Evolutionary conservation across 2,113 vertebrate genomes (phyloP).

Genomic region (Xiphophorus couchianus): DNA sequence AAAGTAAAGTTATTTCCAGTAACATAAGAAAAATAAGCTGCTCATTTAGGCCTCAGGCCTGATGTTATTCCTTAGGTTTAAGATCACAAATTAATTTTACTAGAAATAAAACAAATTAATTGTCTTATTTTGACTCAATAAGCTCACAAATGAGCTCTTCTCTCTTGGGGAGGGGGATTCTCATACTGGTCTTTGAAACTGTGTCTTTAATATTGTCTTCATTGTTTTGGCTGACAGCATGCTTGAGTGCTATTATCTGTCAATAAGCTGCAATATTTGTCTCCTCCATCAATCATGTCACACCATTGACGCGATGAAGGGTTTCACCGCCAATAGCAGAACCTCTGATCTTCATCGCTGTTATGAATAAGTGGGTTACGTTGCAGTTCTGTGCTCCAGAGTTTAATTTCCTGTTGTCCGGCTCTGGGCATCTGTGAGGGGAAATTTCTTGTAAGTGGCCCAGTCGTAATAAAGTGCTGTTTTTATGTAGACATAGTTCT

Average conservation of each 20-base stretch:
- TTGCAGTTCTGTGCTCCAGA: constrained; percentile 25
- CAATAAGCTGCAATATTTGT: constrained; percentile 16
- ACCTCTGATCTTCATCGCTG: constrained; percentile 59
- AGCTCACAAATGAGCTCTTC: too few species aligned
- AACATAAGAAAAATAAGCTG: not conserved
- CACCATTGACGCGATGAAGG: constrained; percentile 42
- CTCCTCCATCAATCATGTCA: constrained; percentile 52
- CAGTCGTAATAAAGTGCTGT: constrained; percentile 11
- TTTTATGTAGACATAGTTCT: constrained; percentile 14
- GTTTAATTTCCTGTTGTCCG: constrained; percentile 81
- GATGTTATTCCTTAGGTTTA: not conserved
- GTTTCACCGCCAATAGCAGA: constrained; percentile 35
- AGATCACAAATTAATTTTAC: not conserved
- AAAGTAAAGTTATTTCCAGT: not conserved
- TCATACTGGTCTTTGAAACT: not conserved
- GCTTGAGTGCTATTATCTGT: constrained; percentile 32
- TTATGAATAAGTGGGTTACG: constrained; percentile 37
- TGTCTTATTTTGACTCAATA: too few species aligned
- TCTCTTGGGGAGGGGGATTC: not conserved
- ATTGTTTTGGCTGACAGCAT: not conserved
- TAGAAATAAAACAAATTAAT: too few species aligned
- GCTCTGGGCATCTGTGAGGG: constrained; percentile 44
- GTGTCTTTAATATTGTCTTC: constrained; percentile 2
- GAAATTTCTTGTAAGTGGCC: constrained; percentile 26
- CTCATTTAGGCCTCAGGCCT: not conserved